Evolutionary conservation across 2,888 invertebrate genomes (phyloP), one percentile per base, ranked within the genome.

Genomic region (Masnerella sp.): DNA sequence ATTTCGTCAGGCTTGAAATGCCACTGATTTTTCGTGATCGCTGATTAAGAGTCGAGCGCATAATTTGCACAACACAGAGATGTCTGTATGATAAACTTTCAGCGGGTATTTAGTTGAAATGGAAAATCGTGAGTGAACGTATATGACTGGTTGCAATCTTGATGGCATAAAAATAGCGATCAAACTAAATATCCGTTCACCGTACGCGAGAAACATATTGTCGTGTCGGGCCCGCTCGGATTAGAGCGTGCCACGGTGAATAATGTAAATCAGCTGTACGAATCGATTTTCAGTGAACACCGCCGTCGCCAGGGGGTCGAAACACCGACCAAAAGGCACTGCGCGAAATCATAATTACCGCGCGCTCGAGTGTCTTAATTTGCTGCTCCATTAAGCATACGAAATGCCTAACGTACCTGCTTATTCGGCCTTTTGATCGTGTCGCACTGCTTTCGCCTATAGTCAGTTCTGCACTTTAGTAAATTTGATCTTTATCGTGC

Each of bases 311-410:
- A 51, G 64, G 51, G 56, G 71, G 51, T 51, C 58, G 70, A 58
- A 47, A 32, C 30, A 12, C 38, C 49, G 15, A 20, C 51, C 40
- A 56, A 62, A 54, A 54, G 61, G 61, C 70, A 47, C 61, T 40
- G 36, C 12, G 38, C 47, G 28, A 40, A 69, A 69, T 69, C 40
- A 67, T 58, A 58, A 67, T 58, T 34, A 51, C 38, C 20, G 17
- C 22, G 22, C 36, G 34, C 22, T 34, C 45, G 67, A 42, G 74
- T 70, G 74, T 74, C 70, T 74, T 67, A 70, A 71, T 71, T 71
- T 75, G 62, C 59, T 71, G 75, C 68, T 71, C 52, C 74, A 69
- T 67, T 74, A 67, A 67, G 58, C 70, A 62, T 70, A 58, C 61
- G 32, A 64, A 70, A 54, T 51, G 51, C 40, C 32, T 52, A 52